These are phyloP conservation scores for Mus spicilegus DNA, from an alignment of 2,113 vertebrate species.

Conservation along the genomic window DNA sequence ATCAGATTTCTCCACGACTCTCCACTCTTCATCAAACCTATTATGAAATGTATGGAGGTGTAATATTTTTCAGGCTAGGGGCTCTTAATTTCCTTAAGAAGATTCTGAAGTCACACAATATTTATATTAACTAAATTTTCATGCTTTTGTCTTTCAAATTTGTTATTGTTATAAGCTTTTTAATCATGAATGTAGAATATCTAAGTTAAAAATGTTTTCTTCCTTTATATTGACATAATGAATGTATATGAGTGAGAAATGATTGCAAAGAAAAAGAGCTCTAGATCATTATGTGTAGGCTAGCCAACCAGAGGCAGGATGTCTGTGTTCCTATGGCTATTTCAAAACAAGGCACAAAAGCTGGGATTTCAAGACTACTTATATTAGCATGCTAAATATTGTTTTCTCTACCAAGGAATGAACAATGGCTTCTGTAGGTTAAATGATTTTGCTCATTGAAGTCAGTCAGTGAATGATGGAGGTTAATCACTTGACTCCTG, in stretches of 20 bases:
- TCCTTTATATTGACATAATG: not conserved
- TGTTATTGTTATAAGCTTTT: not conserved
- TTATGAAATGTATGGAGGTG: too few species aligned
- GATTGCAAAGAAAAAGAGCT: not conserved
- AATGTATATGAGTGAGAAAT: not conserved
- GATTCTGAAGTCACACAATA: not conserved
- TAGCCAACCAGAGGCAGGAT: not conserved
- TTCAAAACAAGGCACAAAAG: not conserved
- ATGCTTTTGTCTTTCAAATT: not conserved
- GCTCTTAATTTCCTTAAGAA: not conserved
- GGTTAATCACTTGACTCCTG: constrained; percentile 14
- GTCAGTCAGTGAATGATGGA: not conserved
- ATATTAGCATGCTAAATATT: not conserved
- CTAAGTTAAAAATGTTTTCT: not conserved
- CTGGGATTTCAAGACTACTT: not conserved
- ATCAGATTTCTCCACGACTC: not conserved
- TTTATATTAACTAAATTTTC: not conserved
- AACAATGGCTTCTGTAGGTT: not conserved
- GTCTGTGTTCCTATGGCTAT: not conserved
- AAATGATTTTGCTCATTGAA: constrained; percentile 6
- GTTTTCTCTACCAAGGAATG: not conserved
- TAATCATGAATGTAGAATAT: not conserved
- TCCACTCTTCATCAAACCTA: not conserved
- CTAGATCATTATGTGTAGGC: not conserved
- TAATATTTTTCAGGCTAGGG: not conserved